Base-by-base conservation (phyloP, 2,888 invertebrate species). In the Heliconius sara region DNA sequence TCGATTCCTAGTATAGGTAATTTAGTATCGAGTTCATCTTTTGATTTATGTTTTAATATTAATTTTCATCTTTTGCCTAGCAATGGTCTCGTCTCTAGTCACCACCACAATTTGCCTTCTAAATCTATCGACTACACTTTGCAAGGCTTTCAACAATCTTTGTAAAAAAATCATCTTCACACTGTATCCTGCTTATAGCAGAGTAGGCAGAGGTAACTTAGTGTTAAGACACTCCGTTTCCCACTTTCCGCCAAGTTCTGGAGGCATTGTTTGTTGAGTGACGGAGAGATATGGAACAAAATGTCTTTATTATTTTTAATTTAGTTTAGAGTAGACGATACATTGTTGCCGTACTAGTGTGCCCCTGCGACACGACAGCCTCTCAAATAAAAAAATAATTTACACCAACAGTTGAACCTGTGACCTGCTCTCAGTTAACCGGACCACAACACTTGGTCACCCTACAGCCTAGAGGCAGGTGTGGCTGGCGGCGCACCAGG, bases 401-500 rank as follows among this genome's bases (percentile, higher is more conserved):
- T 63, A 43, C n/a, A 57, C 7, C 39, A 60, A 16, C n/a, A 52
- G 39, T 30, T 25, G 52, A 22, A 34, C 52, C 25, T 70, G 57
- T 60, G 12, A 76, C 30, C 71, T 13, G 52, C 25, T 57, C 27
- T 16, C n/a, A 67, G 57, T 72, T 30, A 52, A n/a, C n/a, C 27
- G 34, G 30, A 57, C n/a, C 27, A 27, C 30, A 57, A 30, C 25
- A 72, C 34, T 60, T 79, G 78, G 76, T 77, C 25, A 72, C 79
- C 81, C 63, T 79, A 81, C 77, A 72, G 70, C 81, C 43, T 78
- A 81, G 77, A 76, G 72, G 82, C 83, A 84, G 83, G 83, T 84
- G 83, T 79, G 81, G 83, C 80, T 83, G 84, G 84, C 84, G 82
- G 82, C 77, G 73, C 79, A 79, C 85, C 83, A 82, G 83, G 52